Evolutionary conservation across 2,113 vertebrate genomes (phyloP), one percentile per base, ranked within the genome.

Genomic region (Cephalopterus ornatus): DNA sequence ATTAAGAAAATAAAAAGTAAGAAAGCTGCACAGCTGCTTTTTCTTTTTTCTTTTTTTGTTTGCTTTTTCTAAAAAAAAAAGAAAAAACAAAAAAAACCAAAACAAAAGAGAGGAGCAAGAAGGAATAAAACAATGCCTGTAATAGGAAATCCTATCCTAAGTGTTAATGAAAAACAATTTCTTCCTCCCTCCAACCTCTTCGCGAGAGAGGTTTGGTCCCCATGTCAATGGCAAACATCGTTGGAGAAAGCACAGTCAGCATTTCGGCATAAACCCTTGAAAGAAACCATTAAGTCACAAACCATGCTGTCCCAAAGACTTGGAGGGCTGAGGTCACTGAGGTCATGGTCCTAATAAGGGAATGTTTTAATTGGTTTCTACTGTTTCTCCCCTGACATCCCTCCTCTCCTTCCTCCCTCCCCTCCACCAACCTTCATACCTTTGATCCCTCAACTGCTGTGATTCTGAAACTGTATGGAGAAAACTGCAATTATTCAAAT

Each of bases 401-500:
- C 76, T 89, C 65, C 22, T 56, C 88, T 82, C 41, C 41, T 56
- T 92, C 63, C 59, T 65, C 80, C 35, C 55, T 91, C 68, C 86
- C 76, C 82, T 95, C 73, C 70, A 49, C 68, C 67, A 85, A 4
- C 78, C 92, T 96, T 92, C 91, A 78, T 85, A 96, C 76, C 90
- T 95, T 95, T 91, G 84, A 97, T 95, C 96, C 96, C 93, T 97
- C 97, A 96, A 93, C 97, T 97, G 94, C 93, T 90, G 39, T 96
- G 96, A 97, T 97, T 98, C 97, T 97, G 81, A 88, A 97, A 96
- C 26, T 46, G 94, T 90, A 68, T 94, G 86, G 97, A 97, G 97
- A 93, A 96, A 95, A 92, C 66, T 89, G 96, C 91, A 96, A 97
- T 97, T 98, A 97, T 96, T 96, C 91, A 94, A 97, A 97, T 77